Conservation (phyloP, 1,140 invertebrate genomes). For the Trichomalopsis sarcophagae region DNA sequence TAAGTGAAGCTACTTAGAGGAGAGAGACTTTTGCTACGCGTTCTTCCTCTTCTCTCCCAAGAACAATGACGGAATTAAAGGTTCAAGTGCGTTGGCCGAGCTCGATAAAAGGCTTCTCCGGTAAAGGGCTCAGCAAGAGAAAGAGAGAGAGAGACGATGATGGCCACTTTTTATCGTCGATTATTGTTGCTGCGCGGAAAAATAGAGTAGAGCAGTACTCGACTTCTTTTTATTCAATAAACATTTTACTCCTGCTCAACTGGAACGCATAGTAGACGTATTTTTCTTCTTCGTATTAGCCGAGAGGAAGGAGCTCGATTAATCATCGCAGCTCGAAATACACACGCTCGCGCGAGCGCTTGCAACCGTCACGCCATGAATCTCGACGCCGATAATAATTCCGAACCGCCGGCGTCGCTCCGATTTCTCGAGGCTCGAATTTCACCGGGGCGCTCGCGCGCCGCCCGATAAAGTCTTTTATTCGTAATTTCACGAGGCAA, state of each 20-base stretch:
- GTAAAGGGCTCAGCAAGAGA: too few relatives aligned
- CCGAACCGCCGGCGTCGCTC: background rate
- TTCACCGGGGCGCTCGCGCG: background rate
- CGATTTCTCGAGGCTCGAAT: conserved; percentile 34
- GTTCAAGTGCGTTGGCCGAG: background rate
- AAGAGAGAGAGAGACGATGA: background rate
- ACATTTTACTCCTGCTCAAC: too few relatives aligned
- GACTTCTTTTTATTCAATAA: background rate
- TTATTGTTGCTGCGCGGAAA: background rate
- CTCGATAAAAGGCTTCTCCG: conserved; percentile 17
- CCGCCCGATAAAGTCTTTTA: conserved; percentile 18
- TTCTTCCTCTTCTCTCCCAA: background rate
- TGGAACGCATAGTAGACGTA: background rate
- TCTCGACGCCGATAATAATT: conserved; percentile 27
- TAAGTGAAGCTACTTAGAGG: conserved; percentile 29
- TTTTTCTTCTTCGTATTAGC: background rate
- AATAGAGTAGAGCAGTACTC: background rate
- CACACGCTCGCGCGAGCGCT: background rate
- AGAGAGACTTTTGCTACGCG: conserved; percentile 25
- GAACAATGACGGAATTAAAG: conserved; percentile 14
- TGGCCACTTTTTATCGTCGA: background rate
- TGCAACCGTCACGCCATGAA: background rate
- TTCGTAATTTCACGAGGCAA: conserved; percentile 29
- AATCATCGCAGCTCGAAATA: background rate
- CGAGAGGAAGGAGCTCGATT: background rate